These are phyloP conservation scores for Anniella stebbinsi DNA, from an alignment of 2,797 vertebrate genomes.

Conservation along the genomic window DNA sequence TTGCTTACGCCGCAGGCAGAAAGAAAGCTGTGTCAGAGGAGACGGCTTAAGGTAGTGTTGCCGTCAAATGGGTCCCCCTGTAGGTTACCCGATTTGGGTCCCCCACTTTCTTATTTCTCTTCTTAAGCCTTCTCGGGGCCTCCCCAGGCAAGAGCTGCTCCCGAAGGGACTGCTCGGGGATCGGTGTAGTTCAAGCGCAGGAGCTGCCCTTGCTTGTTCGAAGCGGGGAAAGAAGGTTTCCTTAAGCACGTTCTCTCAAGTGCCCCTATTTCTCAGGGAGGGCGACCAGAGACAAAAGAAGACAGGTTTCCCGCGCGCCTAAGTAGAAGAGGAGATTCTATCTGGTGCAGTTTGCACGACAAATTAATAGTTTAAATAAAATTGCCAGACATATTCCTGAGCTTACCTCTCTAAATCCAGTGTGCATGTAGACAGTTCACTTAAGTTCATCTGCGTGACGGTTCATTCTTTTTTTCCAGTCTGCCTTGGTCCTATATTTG, in stretches of 20 bases:
- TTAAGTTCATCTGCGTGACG: background rate
- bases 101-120: background rate
- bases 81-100: background rate
- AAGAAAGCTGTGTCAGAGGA: background rate
- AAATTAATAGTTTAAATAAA: background rate
- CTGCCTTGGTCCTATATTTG: background rate
- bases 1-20: background rate
- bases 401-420: background rate
- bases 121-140: background rate
- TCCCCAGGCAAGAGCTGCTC: background rate
- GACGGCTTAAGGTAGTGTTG: background rate
- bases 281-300: background rate
- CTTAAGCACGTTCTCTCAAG: background rate
- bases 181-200: background rate
- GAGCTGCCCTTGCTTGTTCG: background rate
- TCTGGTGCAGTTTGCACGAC: too few relatives aligned
- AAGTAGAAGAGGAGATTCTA: background rate
- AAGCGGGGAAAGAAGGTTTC: background rate
- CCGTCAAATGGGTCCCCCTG: constrained; percentile 31
- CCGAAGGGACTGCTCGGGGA: background rate
- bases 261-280: background rate
- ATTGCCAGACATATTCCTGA: background rate
- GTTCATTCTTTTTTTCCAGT: background rate
- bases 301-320: background rate
- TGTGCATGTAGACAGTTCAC: background rate